These are phyloP conservation scores for Loriculus beryllinus DNA, from an alignment of 2,797 vertebrate species.

Conservation along the genomic window DNA sequence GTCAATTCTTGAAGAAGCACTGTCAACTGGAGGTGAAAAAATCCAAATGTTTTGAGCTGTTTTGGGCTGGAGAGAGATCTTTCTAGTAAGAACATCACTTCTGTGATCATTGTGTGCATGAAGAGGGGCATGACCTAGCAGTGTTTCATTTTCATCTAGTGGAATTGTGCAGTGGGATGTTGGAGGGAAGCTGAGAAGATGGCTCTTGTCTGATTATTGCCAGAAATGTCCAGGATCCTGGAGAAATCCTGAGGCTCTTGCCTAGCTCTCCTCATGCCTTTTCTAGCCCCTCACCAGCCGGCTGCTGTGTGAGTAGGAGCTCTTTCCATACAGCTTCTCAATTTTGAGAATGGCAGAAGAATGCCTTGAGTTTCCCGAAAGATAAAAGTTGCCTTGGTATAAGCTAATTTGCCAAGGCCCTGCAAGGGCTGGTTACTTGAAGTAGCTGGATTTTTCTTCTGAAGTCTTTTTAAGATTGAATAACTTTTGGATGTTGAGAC, in stretches of 20 bases:
- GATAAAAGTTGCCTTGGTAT: neutral
- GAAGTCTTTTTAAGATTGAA: neutral
- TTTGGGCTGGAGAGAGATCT: neutral
- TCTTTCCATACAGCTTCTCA: neutral
- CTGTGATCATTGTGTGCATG: neutral
- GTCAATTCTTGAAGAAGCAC: neutral
- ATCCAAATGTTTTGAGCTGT: neutral
- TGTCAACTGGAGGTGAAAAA: neutral
- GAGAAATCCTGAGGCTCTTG: neutral
- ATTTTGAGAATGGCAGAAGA: neutral
- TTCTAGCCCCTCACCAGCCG: neutral
- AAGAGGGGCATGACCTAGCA: neutral
- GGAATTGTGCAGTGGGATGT: neutral
- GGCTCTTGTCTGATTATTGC: neutral
- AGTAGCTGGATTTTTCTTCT: neutral
- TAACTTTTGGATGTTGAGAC: neutral
- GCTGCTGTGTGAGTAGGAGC: neutral
- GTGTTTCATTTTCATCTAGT: slow-evolving; percentile 18
- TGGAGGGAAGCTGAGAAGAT: neutral
- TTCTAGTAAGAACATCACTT: neutral
- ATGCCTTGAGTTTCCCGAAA: neutral
- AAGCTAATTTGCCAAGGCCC: neutral
- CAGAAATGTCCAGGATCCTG: neutral
- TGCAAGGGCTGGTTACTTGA: neutral
- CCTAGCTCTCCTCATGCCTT: neutral